phyloP scores from a whole-genome alignment of 1,140 invertebrate species.

The Saccostrea echinata region DNA sequence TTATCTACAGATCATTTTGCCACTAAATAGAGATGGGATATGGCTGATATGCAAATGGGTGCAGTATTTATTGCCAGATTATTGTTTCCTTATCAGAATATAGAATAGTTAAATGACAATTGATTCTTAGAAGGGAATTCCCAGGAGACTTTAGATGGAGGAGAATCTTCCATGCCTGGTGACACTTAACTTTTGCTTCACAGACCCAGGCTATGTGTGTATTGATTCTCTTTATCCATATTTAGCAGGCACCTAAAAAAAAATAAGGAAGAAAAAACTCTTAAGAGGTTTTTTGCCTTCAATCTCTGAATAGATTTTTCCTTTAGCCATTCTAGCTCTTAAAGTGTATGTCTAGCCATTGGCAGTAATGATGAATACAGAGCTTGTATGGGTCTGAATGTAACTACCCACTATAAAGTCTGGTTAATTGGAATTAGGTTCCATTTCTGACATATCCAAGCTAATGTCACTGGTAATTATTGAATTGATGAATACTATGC shows the following conservation, averaged over 20 bases:
- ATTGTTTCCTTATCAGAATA: slow-evolving; percentile 35
- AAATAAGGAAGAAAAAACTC: neutral
- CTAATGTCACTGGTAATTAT: neutral
- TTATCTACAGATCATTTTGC: slow-evolving; percentile 9
- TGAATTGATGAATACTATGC: neutral
- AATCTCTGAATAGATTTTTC: neutral
- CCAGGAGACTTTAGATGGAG: neutral
- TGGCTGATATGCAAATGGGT: slow-evolving; percentile 11
- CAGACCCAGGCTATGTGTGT: neutral
- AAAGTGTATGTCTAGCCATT: slow-evolving; percentile 6
- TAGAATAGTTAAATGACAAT: slow-evolving; percentile 18
- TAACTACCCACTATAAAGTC: neutral
- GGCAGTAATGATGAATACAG: neutral
- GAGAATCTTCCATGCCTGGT: slow-evolving; percentile 12
- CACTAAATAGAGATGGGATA: neutral
- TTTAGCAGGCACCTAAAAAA: neutral
- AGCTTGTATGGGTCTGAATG: neutral
- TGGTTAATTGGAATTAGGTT: neutral
- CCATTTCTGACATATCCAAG: neutral
- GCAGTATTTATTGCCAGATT: slow-evolving; percentile 10
- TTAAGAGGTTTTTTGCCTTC: neutral
- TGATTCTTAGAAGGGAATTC: slow-evolving; percentile 13
- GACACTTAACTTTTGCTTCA: neutral
- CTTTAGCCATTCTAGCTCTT: neutral
- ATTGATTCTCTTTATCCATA: neutral